Evolutionary conservation across 2,888 invertebrate genomes (phyloP), one percentile per base, ranked within the genome.

Genomic region (Schizotus pectinicornis): DNA sequence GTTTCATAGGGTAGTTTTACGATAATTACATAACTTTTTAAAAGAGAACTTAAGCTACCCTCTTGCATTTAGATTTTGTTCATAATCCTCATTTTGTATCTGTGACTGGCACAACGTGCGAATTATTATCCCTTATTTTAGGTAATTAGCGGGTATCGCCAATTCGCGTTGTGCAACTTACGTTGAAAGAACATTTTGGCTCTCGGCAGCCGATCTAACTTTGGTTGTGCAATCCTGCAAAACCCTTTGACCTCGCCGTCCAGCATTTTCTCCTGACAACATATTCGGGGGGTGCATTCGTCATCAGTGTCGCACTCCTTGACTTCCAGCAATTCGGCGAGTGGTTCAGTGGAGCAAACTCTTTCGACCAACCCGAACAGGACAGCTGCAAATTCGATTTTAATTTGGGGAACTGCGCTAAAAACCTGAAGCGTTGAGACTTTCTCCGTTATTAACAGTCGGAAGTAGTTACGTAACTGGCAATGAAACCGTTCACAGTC

Each of bases 271-370:
- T 90, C 91, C 0, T 89, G 88, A 65, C 91, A 91, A 76, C 91
- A 91, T 55, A 91, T 85, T 22, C 91, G 81, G 8, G 90, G 88
- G 83, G 88, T 86, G 76, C 91, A 91, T 69, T 91, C 90, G 9
- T 82, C 78, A 71, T 91, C 91, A 0, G 80, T 80, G 65, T 82
- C 81, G 71, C 91, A 91, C 55, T 86, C 83, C 74, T 88, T 86
- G 9, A 90, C 84, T 56, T 89, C 87, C 74, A 89, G 82, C 7
- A 88, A 79, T 78, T 91, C 90, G 0, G 89, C 88, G 11, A 91
- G 78, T 1, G 89, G 88, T 46, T 87, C 81, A 30, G 80, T 76
- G 0, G 91, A 90, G 66, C 91, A 91, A 69, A 85, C 86, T 46
- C 89, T 83, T 0, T 89, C 88, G 33, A 89, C 86, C 34, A 90